Base-by-base conservation (phyloP, 2,113 vertebrate genomes). In the Hypocryptadius cinnamomeus region DNA sequence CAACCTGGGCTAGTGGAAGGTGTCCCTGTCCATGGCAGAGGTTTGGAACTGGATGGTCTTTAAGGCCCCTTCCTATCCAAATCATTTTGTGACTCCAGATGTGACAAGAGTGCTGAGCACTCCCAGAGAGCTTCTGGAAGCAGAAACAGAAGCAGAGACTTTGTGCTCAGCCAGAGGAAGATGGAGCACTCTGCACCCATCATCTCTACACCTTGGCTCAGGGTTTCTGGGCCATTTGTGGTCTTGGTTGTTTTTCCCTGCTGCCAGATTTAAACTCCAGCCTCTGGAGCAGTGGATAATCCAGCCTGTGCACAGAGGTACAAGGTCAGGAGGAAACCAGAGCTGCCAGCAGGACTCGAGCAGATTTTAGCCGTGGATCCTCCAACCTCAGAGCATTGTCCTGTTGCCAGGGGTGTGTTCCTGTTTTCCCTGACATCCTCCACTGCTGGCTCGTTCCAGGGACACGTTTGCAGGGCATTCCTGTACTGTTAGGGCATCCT, bases 1-100 rank as follows among this genome's bases (percentile, higher is more conserved):
- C 33, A 14, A 0, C 1, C 33, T 85, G 72, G 44, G 17, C 0
- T 1, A 19, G 11, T 22, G 53, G 63, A 3, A 51, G 45, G 5
- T 31, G 53, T 28, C 45, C 60, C n/a, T 65, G 50, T 1, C 35
- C 10, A 3, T 57, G 61, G 51, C 35, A 66, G 24, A 6, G 50
- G 10, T 4, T n/a, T 30, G 21, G 25, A 1, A 31, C 7, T 11
- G 5, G 11, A 6, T 61, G 12, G 3, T 8, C 37, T 44, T 77
- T 15, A 85, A 59, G 31, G 9, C 5, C 18, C 9, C 14, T 60
- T 44, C 14, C 33, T 1, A 8, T 1, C 53, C 53, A 44, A 51
- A 42, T 11, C 63, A 68, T 59, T 11, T 44, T 9, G 31, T 56
- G 28, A 18, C 28, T 68, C 37, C 61, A 11, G 27, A 40, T 14